A percentile compares a stretch with the other conserved stretches of the same genome.
phyloP scores from a whole-genome alignment of 1,140 invertebrate genomes.

The Zaprionus kolodkinae region DNA sequence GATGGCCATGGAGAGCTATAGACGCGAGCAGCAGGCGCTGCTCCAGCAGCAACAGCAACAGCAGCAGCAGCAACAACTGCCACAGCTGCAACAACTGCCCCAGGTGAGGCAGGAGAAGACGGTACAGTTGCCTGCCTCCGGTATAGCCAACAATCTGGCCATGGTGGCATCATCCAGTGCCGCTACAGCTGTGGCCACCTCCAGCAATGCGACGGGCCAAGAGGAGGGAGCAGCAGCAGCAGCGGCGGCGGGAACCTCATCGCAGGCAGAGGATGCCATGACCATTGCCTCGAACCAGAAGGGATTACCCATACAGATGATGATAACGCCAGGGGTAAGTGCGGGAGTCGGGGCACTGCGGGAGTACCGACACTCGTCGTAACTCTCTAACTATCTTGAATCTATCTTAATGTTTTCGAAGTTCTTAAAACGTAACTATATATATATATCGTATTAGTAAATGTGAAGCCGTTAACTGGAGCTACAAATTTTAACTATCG shows the following conservation, averaged over 20 bases:
- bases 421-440: constrained; percentile 73
- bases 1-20: constrained; percentile 83
- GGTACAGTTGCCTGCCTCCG: constrained; percentile 27
- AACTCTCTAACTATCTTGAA: constrained; percentile 58
- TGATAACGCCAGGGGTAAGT: constrained; percentile 84
- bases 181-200: constrained; percentile 60
- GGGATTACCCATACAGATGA: constrained; percentile 81
- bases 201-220: constrained; percentile 34
- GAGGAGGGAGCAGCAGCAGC: constrained; percentile 36
- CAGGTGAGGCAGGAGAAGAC: constrained; percentile 8
- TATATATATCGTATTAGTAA: constrained; percentile 66
- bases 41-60: constrained; percentile 51
- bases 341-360: constrained; percentile 17
- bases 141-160: constrained; percentile 61
- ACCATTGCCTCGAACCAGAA: constrained; percentile 61
- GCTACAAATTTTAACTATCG: constrained; percentile 68
- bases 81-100: constrained; percentile 28
- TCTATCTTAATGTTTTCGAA: constrained; percentile 79
- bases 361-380: constrained; percentile 36
- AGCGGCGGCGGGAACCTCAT: constrained; percentile 26
- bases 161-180: constrained; percentile 69
- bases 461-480: constrained; percentile 77
- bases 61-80: constrained; percentile 31
- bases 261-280: constrained; percentile 57
- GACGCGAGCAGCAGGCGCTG: constrained; percentile 71